Evolutionary conservation across 2,797 vertebrate species (phyloP), one percentile per base, ranked within the genome.

Genomic region (Galagoides demidoff): DNA sequence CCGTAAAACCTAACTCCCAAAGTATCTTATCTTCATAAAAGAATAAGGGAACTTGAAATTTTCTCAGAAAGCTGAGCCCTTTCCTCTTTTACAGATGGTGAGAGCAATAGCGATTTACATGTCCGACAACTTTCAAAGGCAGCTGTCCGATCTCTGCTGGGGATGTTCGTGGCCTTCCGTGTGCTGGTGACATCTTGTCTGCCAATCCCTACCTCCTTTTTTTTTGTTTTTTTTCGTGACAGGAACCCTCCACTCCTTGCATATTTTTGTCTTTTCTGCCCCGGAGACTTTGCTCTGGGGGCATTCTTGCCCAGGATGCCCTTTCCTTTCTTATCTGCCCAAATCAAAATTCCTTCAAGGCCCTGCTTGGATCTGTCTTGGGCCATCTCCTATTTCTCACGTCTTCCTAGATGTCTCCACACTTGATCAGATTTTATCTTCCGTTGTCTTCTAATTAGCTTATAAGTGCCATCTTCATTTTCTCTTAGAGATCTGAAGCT

Each of bases 21-120:
- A 78, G 83, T 52, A 37, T 34, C 61, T 77, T 71, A 78, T 88
- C 22, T 85, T 94, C 22, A 34, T 49, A 4, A 85, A 73, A 86
- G 77, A 95, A 59, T 37, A 76, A 92, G 16, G 52, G 57, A 94
- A 96, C 78, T 89, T 16, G 19, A 25, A 17, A 25, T 84, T 94
- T 95, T 90, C 90, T 82, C 97, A 90, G 93, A 96, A 84, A 95
- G n/a, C 29, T 12, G 59, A 70, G 82, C 14, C 7, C 31, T 89
- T 81, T 68, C n/a, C 88, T 57, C 64, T 39, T 78, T 91, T 27
- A 13, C 19, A 39, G n/a, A 39, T 81, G 66, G 37, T 20, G 22
- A 77, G 23, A 92, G 4, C 25, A 52, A 14, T 29, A 31, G 31
- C 3, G 31, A 70, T 16, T 27, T 66, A n/a, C 16, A 43, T 76